Evolutionary conservation across 2,113 vertebrate species (phyloP).

Genomic region (Tetrao urogallus): DNA sequence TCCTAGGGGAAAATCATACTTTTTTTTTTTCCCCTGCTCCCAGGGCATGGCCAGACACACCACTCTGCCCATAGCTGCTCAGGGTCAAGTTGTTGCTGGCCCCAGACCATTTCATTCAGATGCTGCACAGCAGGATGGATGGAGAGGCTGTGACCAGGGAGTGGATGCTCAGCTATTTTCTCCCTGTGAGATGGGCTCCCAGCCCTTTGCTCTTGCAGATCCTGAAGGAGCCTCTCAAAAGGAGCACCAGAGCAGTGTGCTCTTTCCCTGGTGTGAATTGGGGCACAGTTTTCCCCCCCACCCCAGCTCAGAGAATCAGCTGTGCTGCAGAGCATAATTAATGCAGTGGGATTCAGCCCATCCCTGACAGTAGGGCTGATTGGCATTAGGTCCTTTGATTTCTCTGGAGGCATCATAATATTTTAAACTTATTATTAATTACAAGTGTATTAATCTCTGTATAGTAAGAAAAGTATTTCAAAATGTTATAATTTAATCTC

Average conservation of each 20-base stretch:
- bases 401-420: conserved; percentile 37
- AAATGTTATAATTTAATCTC: conserved; percentile 53
- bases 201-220: conserved; percentile 27
- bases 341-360: neutral
- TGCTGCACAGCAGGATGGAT: neutral
- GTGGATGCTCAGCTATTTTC: conserved; percentile 15
- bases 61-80: neutral
- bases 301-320: neutral
- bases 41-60: neutral
- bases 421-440: conserved; percentile 62
- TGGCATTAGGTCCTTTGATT: conserved; percentile 48
- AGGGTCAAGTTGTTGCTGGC: conserved; percentile 45
- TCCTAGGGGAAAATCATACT: neutral
- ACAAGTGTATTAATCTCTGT: conserved; percentile 47
- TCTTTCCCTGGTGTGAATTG: neutral
- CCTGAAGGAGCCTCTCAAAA: neutral
- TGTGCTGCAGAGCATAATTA: conserved; percentile 13
- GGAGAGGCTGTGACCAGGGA: neutral
- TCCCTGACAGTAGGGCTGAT: conserved; percentile 1
- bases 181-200: conserved; percentile 33
- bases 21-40: neutral
- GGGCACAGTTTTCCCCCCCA: neutral
- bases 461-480: conserved; percentile 49
- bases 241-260: neutral
- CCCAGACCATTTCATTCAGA: conserved; percentile 14